phyloP scores from a whole-genome alignment of 2,888 invertebrate genomes.

The Gisinianus flammeolus region DNA sequence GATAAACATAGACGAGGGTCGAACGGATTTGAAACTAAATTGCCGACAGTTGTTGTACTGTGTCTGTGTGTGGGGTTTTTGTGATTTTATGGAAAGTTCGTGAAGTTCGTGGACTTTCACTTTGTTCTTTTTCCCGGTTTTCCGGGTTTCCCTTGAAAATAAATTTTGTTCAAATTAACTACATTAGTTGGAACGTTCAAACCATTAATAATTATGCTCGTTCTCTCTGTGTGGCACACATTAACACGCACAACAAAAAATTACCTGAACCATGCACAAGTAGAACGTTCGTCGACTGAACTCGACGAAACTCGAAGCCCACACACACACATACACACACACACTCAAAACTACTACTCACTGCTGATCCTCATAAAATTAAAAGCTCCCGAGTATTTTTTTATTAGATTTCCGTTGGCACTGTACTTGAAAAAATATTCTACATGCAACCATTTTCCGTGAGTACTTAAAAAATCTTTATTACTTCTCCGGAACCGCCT shows the following conservation, averaged over 20 bases:
- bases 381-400: not conserved
- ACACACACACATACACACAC: too few species aligned
- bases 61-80: not conserved
- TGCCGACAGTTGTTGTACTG: constrained; percentile 17
- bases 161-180: constrained; percentile 21
- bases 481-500: too few species aligned
- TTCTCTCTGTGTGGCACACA: not conserved
- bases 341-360: too few species aligned
- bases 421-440: not conserved
- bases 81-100: too few species aligned
- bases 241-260: constrained; percentile 33
- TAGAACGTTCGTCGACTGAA: too few species aligned
- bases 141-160: constrained; percentile 18
- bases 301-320: not conserved
- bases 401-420: constrained; percentile 13
- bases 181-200: not conserved
- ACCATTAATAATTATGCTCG: constrained; percentile 30
- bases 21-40: constrained; percentile 13
- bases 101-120: not conserved
- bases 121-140: constrained; percentile 11
- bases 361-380: too few species aligned
- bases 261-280: not conserved
- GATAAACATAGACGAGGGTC: too few species aligned
- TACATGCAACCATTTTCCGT: too few species aligned
- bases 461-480: too few species aligned